These are phyloP conservation scores for Edolisoma coerulescens DNA, from an alignment of 2,113 vertebrate genomes.

Conservation along the genomic window DNA sequence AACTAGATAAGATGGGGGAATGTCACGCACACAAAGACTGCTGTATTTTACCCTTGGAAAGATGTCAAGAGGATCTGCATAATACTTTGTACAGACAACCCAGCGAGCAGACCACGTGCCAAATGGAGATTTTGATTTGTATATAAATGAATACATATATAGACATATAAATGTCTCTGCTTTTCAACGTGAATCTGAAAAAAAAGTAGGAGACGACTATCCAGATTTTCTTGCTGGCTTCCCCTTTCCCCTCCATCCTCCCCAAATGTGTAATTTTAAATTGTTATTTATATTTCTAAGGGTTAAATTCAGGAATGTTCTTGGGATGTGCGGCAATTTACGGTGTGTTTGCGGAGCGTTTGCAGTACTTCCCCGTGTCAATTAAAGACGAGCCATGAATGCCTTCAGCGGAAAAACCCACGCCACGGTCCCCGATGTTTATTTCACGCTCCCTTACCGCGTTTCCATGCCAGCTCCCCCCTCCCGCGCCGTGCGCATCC, in stretches of 20 bases:
- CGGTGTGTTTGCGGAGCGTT: not conserved
- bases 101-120: not conserved
- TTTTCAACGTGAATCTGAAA: not conserved
- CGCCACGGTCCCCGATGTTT: not conserved
- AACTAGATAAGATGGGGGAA: not conserved
- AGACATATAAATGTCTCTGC: not conserved
- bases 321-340: not conserved
- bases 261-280: not conserved
- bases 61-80: conserved; percentile 1
- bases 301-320: conserved; percentile 11
- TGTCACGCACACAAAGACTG: not conserved
- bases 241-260: not conserved
- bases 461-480: not conserved
- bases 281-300: not conserved
- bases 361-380: not conserved
- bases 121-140: not conserved
- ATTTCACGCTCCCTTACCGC: not conserved
- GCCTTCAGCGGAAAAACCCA: not conserved
- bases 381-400: not conserved
- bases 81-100: not conserved
- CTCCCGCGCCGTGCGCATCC: not conserved
- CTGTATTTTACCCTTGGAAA: not conserved
- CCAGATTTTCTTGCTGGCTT: not conserved
- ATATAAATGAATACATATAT: not conserved
- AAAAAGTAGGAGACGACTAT: not conserved